Conservation (phyloP, 2,113 vertebrate species). For the Vimba vimba region DNA sequence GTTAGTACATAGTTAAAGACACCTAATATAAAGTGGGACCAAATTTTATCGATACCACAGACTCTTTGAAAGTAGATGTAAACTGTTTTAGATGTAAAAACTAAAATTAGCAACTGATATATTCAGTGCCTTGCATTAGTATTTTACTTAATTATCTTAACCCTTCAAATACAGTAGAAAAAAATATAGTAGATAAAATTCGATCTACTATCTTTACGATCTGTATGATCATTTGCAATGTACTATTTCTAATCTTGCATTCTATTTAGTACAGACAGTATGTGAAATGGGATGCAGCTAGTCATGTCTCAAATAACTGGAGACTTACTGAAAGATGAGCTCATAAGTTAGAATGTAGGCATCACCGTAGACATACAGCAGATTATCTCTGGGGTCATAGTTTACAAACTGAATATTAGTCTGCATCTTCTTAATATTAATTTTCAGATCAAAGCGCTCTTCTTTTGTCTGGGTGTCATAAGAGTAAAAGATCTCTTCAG, state of each 20-base stretch:
- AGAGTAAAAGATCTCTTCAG: slow-evolving; percentile 77
- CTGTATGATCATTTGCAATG: no score
- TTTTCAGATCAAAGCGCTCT: slow-evolving; percentile 67
- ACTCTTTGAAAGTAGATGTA: background rate
- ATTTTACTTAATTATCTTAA: background rate
- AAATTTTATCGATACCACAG: background rate
- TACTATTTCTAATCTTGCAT: background rate
- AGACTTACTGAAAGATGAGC: slow-evolving; percentile 6
- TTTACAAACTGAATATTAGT: slow-evolving; percentile 71
- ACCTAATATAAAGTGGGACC: background rate
- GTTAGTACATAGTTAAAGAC: no score
- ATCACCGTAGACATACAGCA: slow-evolving; percentile 69
- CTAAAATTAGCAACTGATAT: background rate
- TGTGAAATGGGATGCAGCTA: background rate
- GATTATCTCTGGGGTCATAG: slow-evolving; percentile 74
- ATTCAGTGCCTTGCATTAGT: background rate
- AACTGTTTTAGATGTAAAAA: background rate
- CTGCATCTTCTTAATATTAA: slow-evolving; percentile 70
- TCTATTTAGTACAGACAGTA: background rate
- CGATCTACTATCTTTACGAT: background rate
- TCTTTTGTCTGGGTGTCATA: slow-evolving; percentile 66
- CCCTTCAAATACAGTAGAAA: background rate
- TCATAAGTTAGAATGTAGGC: slow-evolving; percentile 48
- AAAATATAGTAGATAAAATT: no score
- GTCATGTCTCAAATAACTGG: background rate